Evolutionary conservation across 2,888 invertebrate species (phyloP).

Genomic region (Limnephilus lunatus): DNA sequence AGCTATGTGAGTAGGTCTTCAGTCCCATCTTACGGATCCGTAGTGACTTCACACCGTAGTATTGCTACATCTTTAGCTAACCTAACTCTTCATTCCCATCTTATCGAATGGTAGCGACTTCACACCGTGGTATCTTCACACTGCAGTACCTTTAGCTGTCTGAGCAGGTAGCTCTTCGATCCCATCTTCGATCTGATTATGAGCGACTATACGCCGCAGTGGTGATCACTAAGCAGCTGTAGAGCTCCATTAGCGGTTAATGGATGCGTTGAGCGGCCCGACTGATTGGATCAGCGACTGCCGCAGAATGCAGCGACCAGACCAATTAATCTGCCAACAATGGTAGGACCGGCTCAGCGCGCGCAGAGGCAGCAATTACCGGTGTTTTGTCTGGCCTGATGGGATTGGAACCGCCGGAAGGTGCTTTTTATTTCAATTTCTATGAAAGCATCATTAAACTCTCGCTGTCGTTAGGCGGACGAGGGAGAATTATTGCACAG

Average conservation of each 20-base stretch:
- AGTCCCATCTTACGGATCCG: too few species aligned
- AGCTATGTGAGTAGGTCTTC: too few species aligned
- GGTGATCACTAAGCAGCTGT: conserved; percentile 77
- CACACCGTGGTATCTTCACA: too few species aligned
- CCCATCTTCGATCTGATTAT: conserved; percentile 84
- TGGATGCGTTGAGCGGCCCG: neutral
- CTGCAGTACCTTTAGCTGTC: too few species aligned
- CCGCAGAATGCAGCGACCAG: neutral
- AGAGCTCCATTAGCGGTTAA: neutral
- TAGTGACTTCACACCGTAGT: too few species aligned
- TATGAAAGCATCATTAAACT: conserved; percentile 23
- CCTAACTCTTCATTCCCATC: too few species aligned
- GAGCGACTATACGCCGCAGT: conserved; percentile 86
- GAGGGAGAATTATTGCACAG: neutral
- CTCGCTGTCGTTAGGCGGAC: neutral
- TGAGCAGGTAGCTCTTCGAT: neutral
- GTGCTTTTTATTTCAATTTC: conserved; percentile 15
- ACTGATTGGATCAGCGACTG: neutral
- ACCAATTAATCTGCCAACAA: conserved; percentile 10
- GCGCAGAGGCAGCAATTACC: conserved; percentile 24
- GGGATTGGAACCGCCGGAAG: neutral
- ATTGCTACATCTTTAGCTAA: too few species aligned
- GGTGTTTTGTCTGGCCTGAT: conserved; percentile 31
- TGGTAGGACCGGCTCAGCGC: neutral
- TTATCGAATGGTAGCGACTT: too few species aligned